These are phyloP conservation scores for Dromas ardeola DNA, from an alignment of 2,113 vertebrate genomes.

Conservation along the genomic window DNA sequence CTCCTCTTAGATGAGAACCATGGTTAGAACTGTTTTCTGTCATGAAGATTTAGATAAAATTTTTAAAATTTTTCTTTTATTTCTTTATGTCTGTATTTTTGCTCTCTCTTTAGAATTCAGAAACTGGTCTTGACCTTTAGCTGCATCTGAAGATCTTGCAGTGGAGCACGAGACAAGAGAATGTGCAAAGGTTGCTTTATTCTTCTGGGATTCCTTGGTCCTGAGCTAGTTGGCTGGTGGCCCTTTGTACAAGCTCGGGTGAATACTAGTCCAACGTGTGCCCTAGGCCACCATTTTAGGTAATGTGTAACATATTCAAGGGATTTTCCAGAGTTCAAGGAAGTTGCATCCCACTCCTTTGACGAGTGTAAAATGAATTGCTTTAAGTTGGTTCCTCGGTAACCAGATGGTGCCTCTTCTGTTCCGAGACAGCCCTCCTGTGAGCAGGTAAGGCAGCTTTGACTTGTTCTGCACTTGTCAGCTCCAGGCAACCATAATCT, in stretches of 20 bases:
- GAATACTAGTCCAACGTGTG: neutral
- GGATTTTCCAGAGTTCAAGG: neutral
- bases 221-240: neutral
- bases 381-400: neutral
- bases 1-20: neutral
- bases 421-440: neutral
- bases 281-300: neutral
- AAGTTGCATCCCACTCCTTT: neutral
- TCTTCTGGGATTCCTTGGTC: neutral
- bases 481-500: neutral
- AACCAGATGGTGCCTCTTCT: neutral
- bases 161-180: neutral
- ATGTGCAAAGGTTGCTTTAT: neutral
- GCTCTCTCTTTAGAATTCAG: neutral
- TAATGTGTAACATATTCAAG: neutral
- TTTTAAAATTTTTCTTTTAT: neutral
- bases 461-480: neutral
- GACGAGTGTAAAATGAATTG: neutral
- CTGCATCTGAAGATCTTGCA: neutral
- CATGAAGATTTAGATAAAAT: neutral
- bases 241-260: neutral
- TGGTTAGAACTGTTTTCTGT: neutral
- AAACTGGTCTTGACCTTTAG: neutral
- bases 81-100: neutral
- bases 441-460: neutral